Conservation (phyloP, 2,113 vertebrate species). For the Talpa occidentalis region DNA sequence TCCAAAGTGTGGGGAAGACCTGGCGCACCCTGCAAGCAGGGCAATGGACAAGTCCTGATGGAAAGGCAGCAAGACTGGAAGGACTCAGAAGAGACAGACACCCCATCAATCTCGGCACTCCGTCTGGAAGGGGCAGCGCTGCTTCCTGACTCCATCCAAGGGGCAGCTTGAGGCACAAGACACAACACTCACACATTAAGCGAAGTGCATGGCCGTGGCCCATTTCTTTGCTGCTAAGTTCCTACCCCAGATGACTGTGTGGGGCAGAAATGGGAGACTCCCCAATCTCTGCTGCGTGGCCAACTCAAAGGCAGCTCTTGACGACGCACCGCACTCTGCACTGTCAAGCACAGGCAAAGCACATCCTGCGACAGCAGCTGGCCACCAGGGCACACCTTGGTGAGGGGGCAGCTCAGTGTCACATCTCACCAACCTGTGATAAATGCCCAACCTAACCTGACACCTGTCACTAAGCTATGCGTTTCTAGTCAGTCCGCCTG, state of each 20-base stretch:
- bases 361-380: accelerated
- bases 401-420: neutral
- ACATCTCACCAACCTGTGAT: neutral
- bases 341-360: accelerated
- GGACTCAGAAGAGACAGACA: neutral
- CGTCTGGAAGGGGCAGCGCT: neutral
- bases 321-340: accelerated
- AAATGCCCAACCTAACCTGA: neutral
- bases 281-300: neutral
- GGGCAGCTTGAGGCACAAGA: neutral
- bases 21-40: neutral
- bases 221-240: neutral
- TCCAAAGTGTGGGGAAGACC: neutral
- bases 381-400: too few relatives aligned
- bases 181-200: too few relatives aligned
- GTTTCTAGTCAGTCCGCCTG: too few relatives aligned
- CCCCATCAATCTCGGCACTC: neutral
- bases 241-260: neutral
- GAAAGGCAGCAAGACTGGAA: neutral
- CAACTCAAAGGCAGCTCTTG: neutral
- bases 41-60: neutral
- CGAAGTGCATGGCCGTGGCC: too few relatives aligned
- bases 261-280: neutral
- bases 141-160: neutral
- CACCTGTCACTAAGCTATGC: neutral